phyloP scores from a whole-genome alignment of 2,888 invertebrate species.

The Tryphoninae sp. region DNA sequence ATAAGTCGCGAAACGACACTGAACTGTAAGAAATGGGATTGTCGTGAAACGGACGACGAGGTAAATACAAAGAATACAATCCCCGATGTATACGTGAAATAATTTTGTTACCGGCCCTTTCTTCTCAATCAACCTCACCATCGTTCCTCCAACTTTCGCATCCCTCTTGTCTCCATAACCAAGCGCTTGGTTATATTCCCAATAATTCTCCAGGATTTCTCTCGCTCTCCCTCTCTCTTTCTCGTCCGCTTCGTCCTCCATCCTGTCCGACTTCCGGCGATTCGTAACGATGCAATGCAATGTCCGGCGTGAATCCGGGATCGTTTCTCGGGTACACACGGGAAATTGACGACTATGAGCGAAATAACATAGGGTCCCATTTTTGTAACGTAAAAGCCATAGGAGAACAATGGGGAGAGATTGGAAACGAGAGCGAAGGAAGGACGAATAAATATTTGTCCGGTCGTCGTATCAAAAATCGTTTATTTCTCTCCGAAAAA shows the following conservation, averaged over 20 bases:
- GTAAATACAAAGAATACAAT: not conserved
- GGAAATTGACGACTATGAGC: slow-evolving; percentile 30
- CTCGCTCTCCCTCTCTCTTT: not conserved
- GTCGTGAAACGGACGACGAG: not conserved
- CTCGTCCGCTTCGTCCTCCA: not conserved
- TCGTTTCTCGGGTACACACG: not conserved
- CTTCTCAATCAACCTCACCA: not conserved
- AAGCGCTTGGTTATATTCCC: slow-evolving; percentile 10
- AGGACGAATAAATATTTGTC: not conserved
- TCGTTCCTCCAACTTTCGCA: not conserved
- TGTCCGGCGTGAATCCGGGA: slow-evolving; percentile 28
- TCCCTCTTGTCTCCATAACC: not conserved
- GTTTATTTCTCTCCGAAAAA: not conserved
- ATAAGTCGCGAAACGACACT: no score
- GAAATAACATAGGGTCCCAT: not conserved
- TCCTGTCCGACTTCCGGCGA: slow-evolving; percentile 16
- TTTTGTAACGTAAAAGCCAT: slow-evolving; percentile 3
- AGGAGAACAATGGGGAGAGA: not conserved
- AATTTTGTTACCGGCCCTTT: not conserved
- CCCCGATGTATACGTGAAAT: not conserved
- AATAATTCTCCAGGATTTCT: slow-evolving; percentile 25
- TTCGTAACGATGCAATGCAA: slow-evolving; percentile 44
- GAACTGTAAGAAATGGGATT: no score
- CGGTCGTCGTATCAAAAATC: not conserved
- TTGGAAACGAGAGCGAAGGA: not conserved